These are phyloP conservation scores for Amphipyra tragopoginis DNA, from an alignment of 2,888 invertebrate genomes.

Conservation along the genomic window DNA sequence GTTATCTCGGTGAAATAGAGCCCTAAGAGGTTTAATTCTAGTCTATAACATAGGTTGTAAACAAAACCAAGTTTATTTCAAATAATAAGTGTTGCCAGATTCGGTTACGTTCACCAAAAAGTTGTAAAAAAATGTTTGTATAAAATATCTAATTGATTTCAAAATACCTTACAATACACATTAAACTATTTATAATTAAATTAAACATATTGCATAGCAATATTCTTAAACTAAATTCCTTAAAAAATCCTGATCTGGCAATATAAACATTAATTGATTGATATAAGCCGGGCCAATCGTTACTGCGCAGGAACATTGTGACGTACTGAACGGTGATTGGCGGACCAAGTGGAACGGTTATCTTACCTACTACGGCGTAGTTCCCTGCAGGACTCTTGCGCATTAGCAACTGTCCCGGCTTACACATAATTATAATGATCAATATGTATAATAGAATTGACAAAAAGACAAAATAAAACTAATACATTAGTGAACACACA, in stretches of 20 bases:
- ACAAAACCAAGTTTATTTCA: background rate
- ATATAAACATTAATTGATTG: constrained; percentile 11
- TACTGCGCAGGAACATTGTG: background rate
- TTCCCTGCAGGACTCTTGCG: no score
- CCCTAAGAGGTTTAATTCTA: background rate
- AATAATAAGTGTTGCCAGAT: constrained; percentile 2
- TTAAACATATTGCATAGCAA: constrained; percentile 7
- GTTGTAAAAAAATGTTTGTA: constrained; percentile 2
- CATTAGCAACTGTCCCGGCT: background rate
- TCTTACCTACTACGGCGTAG: no score
- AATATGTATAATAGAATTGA: constrained; percentile 44
- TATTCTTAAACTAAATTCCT: constrained; percentile 1
- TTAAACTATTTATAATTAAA: background rate
- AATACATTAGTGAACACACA: constrained; percentile 56
- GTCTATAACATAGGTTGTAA: background rate
- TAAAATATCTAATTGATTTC: background rate
- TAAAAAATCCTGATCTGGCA: constrained; percentile 18
- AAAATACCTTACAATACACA: constrained; percentile 14
- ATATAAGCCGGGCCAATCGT: background rate
- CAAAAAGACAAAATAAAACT: constrained; percentile 44
- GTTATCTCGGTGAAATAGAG: no score
- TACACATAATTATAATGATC: constrained; percentile 27
- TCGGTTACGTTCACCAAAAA: background rate
- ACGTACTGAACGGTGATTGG: no score
- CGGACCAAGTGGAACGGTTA: no score